These are phyloP conservation scores for Micromesistius poutassou DNA, from an alignment of 2,797 vertebrate species.

Conservation along the genomic window DNA sequence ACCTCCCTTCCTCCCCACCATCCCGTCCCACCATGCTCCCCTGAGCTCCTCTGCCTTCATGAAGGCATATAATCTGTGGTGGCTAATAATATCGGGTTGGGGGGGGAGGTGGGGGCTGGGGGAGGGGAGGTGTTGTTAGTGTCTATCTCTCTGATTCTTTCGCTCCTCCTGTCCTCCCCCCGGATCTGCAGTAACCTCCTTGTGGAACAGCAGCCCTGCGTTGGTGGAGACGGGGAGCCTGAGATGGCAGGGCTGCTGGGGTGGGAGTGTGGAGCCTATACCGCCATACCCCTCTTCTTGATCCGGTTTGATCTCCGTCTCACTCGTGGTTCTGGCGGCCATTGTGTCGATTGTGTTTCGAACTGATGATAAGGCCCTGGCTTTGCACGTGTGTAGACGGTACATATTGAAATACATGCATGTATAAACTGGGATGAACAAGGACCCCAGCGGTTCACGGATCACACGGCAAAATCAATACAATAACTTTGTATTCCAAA, in stretches of 20 bases:
- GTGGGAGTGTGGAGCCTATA: neutral
- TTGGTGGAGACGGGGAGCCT: slow-evolving; percentile 19
- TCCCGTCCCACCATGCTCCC: neutral
- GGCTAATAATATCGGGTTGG: slow-evolving; percentile 53
- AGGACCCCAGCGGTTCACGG: neutral
- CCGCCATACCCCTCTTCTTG: neutral
- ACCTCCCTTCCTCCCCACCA: neutral
- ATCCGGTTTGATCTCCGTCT: neutral
- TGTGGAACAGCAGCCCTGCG: slow-evolving; percentile 40
- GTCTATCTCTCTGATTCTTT: slow-evolving; percentile 63
- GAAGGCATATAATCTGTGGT: slow-evolving; percentile 44
- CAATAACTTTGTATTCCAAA: neutral
- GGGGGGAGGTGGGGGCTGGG: slow-evolving; percentile 14
- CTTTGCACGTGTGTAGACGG: neutral
- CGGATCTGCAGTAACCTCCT: slow-evolving; percentile 20
- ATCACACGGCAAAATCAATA: neutral
- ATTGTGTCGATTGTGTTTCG: too few species aligned
- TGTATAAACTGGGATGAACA: neutral
- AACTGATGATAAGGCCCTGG: too few species aligned
- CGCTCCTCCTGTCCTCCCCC: slow-evolving; percentile 27
- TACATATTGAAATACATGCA: neutral
- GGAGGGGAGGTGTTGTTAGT: slow-evolving; percentile 57
- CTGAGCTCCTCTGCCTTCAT: neutral
- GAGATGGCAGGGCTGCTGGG: neutral
- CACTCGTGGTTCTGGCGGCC: neutral